Percentiles rank a stretch among this genome's conserved stretches.
Evolutionary conservation across 2,113 vertebrate species (phyloP).

Genomic region (Heterotis niloticus): DNA sequence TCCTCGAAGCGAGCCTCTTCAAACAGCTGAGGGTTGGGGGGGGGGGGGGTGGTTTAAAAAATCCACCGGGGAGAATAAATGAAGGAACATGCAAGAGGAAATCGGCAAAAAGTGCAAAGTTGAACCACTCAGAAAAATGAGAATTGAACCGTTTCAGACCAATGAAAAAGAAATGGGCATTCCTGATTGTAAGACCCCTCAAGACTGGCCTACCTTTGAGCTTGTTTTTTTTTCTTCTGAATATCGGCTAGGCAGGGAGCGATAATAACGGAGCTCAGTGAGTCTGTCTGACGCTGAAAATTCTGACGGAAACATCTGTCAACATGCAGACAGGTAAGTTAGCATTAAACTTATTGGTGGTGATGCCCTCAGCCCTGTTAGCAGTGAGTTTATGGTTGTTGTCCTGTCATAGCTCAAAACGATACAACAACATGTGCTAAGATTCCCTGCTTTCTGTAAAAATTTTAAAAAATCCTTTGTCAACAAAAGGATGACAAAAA

Average conservation of each 20-base stretch:
- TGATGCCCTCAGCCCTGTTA: constrained; percentile 49
- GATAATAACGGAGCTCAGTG: constrained; percentile 69
- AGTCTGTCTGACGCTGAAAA: constrained; percentile 63
- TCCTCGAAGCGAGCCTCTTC: constrained; percentile 54
- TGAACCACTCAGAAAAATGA: constrained; percentile 61
- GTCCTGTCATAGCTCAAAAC: background rate
- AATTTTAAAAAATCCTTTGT: background rate
- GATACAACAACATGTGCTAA: background rate
- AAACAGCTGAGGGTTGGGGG: constrained; percentile 14
- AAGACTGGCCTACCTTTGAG: constrained; percentile 71
- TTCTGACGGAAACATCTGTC: constrained; percentile 76
- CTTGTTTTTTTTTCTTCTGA: constrained; percentile 74
- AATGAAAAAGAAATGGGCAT: constrained; percentile 66
- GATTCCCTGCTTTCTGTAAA: background rate
- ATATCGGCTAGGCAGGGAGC: constrained; percentile 71
- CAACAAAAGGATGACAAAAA: constrained; percentile 14
- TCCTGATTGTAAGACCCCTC: constrained; percentile 66
- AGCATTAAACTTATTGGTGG: constrained; percentile 53
- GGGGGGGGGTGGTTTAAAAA: constrained; percentile 29
- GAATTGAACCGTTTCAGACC: constrained; percentile 58
- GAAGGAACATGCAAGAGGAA: constrained; percentile 70
- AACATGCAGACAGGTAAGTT: constrained; percentile 74
- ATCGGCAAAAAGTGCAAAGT: constrained; percentile 64
- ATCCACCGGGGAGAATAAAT: constrained; percentile 47
- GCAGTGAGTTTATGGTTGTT: constrained; percentile 29